Evolutionary conservation across 2,113 vertebrate species (phyloP).

Genomic region (Acrocephalus arundinaceus): DNA sequence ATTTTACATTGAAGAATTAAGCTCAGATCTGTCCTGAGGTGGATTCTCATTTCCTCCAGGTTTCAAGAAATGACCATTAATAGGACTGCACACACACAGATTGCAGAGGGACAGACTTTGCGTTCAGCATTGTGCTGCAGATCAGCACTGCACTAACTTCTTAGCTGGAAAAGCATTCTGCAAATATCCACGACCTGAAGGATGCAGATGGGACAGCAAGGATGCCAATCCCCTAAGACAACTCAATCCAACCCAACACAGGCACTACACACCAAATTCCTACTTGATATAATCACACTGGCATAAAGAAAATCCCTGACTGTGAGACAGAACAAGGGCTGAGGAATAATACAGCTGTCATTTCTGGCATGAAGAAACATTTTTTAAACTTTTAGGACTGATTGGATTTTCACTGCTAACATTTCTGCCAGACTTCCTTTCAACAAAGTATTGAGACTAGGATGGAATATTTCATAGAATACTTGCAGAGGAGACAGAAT

Average conservation of each 20-base stretch:
- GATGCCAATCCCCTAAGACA: neutral
- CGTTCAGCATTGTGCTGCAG: neutral
- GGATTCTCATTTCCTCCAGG: neutral
- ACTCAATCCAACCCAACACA: neutral
- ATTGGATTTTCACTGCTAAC: constrained; percentile 26
- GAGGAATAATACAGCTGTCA: constrained; percentile 25
- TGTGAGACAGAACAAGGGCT: constrained; percentile 8
- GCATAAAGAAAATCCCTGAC: constrained; percentile 2
- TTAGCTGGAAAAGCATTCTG: neutral
- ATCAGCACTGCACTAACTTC: neutral
- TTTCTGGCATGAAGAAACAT: constrained; percentile 13
- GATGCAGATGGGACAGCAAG: neutral
- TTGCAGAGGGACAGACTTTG: neutral
- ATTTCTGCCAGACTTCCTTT: constrained; percentile 42
- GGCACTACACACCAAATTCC: neutral
- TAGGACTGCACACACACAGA: neutral
- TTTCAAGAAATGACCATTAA: neutral
- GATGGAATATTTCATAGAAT: neutral
- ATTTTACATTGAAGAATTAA: neutral
- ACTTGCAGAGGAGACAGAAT: neutral
- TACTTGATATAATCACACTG: neutral
- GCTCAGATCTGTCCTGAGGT: neutral
- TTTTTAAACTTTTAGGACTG: constrained; percentile 23
- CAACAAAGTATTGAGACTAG: neutral
- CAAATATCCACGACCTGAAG: neutral